phyloP scores from a whole-genome alignment of 2,797 vertebrate species.

The Enteromius trimaculatus region DNA sequence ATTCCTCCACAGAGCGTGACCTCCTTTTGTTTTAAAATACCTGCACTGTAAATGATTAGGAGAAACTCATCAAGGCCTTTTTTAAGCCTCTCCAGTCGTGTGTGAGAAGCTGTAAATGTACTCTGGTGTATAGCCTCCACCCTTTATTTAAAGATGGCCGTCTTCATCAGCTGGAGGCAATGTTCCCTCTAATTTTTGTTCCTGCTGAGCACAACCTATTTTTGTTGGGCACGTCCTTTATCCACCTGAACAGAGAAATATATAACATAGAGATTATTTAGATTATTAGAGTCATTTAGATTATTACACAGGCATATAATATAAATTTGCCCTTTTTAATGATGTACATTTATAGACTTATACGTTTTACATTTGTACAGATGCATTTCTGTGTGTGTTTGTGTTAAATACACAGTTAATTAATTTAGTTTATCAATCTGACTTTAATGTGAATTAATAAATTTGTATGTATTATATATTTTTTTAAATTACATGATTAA shows the following conservation, averaged over 20 bases:
- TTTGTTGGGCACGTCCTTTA: background rate
- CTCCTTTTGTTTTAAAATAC: constrained; percentile 24
- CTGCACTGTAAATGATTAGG: constrained; percentile 7
- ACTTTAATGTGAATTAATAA: background rate
- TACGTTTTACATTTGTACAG: background rate
- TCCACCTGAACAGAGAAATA: constrained; percentile 15
- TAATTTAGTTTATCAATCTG: background rate
- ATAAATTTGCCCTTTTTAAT: background rate
- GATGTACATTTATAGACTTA: background rate
- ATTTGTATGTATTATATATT: background rate
- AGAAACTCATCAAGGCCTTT: constrained; percentile 12
- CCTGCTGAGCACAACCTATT: background rate
- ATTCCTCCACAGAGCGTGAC: background rate
- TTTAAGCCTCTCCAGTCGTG: constrained; percentile 26
- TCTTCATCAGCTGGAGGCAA: constrained; percentile 10
- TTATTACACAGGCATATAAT: background rate
- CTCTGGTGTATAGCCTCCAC: constrained; percentile 40
- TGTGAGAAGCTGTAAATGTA: constrained; percentile 48
- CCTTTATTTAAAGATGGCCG: constrained; percentile 38
- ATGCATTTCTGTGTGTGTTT: background rate
- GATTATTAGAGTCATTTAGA: background rate
- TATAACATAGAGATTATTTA: background rate
- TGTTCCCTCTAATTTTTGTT: constrained; percentile 4
- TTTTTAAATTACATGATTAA: background rate
- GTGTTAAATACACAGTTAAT: background rate